Base-by-base conservation (phyloP, 2,797 vertebrate species). In the Heliangelus exortis region DNA sequence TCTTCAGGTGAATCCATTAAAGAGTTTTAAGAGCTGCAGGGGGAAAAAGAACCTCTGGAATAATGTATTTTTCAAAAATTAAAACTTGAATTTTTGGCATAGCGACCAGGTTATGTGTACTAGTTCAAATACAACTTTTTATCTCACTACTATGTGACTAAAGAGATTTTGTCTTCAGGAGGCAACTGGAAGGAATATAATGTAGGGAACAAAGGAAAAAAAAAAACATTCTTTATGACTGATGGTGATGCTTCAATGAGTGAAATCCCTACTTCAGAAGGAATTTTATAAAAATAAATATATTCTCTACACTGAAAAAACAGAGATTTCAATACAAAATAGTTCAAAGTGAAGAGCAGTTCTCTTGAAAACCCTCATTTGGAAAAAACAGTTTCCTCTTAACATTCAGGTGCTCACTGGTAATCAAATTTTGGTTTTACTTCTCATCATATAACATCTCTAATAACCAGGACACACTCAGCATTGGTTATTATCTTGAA, bases 11-110 rank as follows among this genome's bases (percentile, higher is more conserved):
- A 88, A 73, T 78, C 47, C 47, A 22, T 55, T 34, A 81, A 68
- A 76, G 23, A 7, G 48, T 78, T 72, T 81, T 72, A 81, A 76
- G 87, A 84, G 51, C 19, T 81, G 31, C 15, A 25, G 33, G 45
- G 6, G 33, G 41, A 5, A 5, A 31, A 72, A 43, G 61, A 33
- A 23, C 91, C 51, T 78, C 66, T 55, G 18, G 48, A 78, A 33
- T 53, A 66, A 68, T 83, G 89, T 83, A 23, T 74, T 71, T 65
- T 71, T 80, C 68, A 86, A 88, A 95, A 78, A 82, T 12, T 15
- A 86, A 91, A 91, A 53, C 16, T 29, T 61, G 9, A 54, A 21
- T 65, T 92, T 88, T 68, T 54, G 62, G 47, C 47, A 36, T n/a
- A 88, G 58, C 66, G 90, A 66, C 28, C 19, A 69, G 65, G 39